Evolutionary conservation across 2,797 vertebrate species (phyloP), one percentile per base, ranked within the genome.

Genomic region (Tapera naevia): DNA sequence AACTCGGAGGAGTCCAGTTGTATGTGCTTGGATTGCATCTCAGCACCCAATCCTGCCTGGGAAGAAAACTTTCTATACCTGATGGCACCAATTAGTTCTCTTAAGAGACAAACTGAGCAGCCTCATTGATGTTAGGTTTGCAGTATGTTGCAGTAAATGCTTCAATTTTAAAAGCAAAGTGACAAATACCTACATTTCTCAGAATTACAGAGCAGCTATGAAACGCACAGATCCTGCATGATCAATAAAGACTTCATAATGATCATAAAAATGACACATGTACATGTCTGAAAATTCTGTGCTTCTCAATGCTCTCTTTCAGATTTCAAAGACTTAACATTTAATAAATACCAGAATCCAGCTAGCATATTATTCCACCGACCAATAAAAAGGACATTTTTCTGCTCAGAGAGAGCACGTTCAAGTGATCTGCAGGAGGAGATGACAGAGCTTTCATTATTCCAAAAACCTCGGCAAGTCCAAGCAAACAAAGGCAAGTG

Each of bases 311-410:
- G 11, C 17, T 79, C 54, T 70, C 51, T 51, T 74, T 54, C 41
- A 62, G 37, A 32, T 84, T 88, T 86, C 2, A 2, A 73, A 71
- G 81, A 69, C 15, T 43, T 67, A 50, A 78, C 16, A 39, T 69
- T 53, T 78, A 92, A 80, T 70, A 95, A 74, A 69, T 37, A 94
- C 17, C 76, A 81, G 88, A 91, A 95, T 79, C 32, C 45, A 56
- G 66, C 46, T 13, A 90, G 17, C 41, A 11, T 85, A 84, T 90
- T 96, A 94, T 92, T 88, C 78, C 60, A 79, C 56, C 80, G 86
- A 71, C 60, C 67, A 56, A 60, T 51, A 91, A 94, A 90, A 57
- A n/a, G 30, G 27, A 18, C 51, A 73, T 88, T 81, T 80, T 78
- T 82, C 65, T 61, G 12, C 62, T 86, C 65, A 71, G 33, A 91